Conservation (phyloP, 1,140 invertebrate species). For the Drosophila arizonae region DNA sequence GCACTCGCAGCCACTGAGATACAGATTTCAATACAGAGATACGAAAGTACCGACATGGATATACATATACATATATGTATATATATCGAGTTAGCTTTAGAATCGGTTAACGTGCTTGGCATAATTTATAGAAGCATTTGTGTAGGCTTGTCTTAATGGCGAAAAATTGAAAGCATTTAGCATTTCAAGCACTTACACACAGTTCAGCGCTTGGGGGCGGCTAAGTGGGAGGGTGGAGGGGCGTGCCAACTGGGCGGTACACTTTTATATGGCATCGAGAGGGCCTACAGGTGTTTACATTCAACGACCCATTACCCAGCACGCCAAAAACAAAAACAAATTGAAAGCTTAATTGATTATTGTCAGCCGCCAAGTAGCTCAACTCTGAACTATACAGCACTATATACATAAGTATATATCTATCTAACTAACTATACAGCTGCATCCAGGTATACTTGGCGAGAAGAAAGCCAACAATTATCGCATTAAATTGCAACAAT, state of each 20-base stretch:
- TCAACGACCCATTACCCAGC: slow-evolving; percentile 43
- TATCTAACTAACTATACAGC: too few species aligned
- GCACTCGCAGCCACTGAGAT: slow-evolving; percentile 35
- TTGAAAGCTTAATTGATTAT: slow-evolving; percentile 64
- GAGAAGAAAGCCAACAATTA: slow-evolving; percentile 55
- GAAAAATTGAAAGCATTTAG: slow-evolving; percentile 70
- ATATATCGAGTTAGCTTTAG: not conserved
- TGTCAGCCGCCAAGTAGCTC: slow-evolving; percentile 4
- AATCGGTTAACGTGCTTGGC: slow-evolving; percentile 58
- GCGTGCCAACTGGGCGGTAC: not conserved
- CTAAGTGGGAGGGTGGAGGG: not conserved
- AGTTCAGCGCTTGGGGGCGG: not conserved
- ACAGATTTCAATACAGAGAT: slow-evolving; percentile 29
- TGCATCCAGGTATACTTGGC: not conserved
- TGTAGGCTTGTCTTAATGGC: slow-evolving; percentile 78
- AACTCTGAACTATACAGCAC: not conserved
- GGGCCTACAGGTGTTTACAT: slow-evolving; percentile 19
- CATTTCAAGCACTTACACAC: slow-evolving; percentile 65
- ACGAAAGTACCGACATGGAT: not conserved
- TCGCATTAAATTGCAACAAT: slow-evolving; percentile 59
- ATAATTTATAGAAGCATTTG: slow-evolving; percentile 70
- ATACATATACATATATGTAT: not conserved
- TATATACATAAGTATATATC: not conserved
- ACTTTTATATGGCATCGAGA: not conserved
- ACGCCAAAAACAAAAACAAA: slow-evolving; percentile 41